Conservation (phyloP, 2,113 vertebrate genomes). For the Cettia cetti region DNA sequence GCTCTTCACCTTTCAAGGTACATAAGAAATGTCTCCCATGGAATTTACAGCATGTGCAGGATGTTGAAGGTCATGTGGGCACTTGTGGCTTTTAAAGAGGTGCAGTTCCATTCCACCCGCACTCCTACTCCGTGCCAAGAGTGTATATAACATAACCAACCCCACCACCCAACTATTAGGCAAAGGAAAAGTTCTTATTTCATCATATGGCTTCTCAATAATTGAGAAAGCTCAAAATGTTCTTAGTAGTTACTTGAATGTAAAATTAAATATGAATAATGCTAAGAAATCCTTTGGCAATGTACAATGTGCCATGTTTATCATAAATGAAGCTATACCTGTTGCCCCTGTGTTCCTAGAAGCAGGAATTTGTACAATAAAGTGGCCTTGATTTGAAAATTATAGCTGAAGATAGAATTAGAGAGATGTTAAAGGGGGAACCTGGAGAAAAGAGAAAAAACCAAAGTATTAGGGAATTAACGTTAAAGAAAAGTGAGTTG, state of each 20-base stretch:
- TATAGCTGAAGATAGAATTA: neutral
- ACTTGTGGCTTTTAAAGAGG: neutral
- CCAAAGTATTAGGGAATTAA: neutral
- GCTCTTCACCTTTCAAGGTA: slow-evolving; percentile 9
- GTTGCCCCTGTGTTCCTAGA: neutral
- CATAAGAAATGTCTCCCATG: neutral
- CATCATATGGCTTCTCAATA: neutral
- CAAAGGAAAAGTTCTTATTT: neutral
- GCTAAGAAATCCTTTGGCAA: neutral
- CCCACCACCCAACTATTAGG: neutral
- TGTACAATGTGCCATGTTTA: neutral
- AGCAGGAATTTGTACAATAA: neutral
- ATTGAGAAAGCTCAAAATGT: neutral
- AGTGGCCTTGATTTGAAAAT: neutral
- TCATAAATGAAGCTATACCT: neutral
- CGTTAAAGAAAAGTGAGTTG: neutral
- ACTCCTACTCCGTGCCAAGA: too few species aligned
- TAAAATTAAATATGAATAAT: neutral
- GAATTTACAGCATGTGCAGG: neutral
- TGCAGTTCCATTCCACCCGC: neutral
- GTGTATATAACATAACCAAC: neutral
- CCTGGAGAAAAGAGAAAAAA: neutral
- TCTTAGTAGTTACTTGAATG: neutral
- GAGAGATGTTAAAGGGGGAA: neutral
- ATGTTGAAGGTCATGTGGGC: neutral